Base-by-base conservation (phyloP, 2,888 invertebrate species). In the Clivina fossor region DNA sequence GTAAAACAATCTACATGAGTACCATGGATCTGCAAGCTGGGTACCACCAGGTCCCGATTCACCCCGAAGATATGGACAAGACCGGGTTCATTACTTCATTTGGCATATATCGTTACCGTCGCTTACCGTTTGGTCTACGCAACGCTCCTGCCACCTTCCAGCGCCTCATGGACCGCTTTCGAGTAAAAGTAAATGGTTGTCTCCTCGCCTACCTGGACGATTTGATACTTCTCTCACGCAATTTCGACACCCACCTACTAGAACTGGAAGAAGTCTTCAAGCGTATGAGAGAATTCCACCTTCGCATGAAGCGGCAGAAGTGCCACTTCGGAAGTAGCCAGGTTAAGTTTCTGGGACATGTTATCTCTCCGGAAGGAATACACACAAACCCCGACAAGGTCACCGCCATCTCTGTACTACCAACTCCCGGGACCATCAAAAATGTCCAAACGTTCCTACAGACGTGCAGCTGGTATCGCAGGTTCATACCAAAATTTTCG, bases 11-110 rank as follows among this genome's bases (percentile, higher is more conserved):
- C 2, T 41, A 41, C 8, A 51, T 51, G 50, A 35, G 32, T 9
- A 51, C 40, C 0, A 11, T 51, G 9, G 41, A 50, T 13, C 19
- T 50, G n/a, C 18, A 38, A 40, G 8, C 49, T 15, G 49, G 38
- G 2, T 49, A 37, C 15, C 15, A 20, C 11, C 40, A 51, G 22
- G 41, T 51, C 4, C 5, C 19, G 32, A 41, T 51, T 8, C n/a
- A 24, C n/a, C 13, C 11, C 4, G n/a, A 24, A 19, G 28, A 38
- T 26, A 24, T 24, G 2, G 49, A 38, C 28, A 49, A 49, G 16
- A 49, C 38, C 0, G 40, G 20, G 15, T 51, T 41, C n/a, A 41
- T 51, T n/a, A 38, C 37, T 9, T 38, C 49, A 18, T 49, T 24
- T 18, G 38, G 38, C 1, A 38, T 24, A 11, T 50, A 40, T 13